Evolutionary conservation across 2,797 vertebrate species (phyloP).

Genomic region (Acanthurus tractus): DNA sequence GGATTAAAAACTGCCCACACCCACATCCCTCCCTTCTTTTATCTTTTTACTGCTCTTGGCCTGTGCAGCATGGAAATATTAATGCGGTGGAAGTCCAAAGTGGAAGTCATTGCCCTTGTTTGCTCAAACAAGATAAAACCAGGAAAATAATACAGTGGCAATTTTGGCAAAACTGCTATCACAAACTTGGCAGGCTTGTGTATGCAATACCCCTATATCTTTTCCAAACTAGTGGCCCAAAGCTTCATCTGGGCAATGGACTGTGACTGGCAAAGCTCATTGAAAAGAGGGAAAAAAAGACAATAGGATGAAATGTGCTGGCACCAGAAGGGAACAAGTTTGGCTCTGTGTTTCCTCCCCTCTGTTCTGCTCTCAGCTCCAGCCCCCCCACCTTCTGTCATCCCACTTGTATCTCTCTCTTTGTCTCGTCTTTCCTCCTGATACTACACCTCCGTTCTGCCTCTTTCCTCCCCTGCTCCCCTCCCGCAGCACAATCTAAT

Average conservation of each 20-base stretch:
- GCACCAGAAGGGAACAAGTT: constrained; percentile 64
- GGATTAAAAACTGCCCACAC: background rate
- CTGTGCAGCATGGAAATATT: constrained; percentile 33
- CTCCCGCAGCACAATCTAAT: constrained; percentile 62
- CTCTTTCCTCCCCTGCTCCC: background rate
- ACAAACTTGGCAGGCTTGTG: constrained; percentile 59
- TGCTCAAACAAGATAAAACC: constrained; percentile 59
- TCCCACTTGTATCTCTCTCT: constrained; percentile 54
- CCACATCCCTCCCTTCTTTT: constrained; percentile 8
- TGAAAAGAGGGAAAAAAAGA: constrained; percentile 50
- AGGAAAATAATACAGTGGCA: constrained; percentile 66
- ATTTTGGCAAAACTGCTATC: constrained; percentile 60
- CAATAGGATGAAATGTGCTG: constrained; percentile 78
- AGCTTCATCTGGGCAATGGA: constrained; percentile 71
- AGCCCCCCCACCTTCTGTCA: constrained; percentile 42
- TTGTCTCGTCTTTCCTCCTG: constrained; percentile 34
- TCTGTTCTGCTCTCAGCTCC: constrained; percentile 57
- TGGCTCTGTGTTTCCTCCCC: constrained; percentile 57
- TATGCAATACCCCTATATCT: constrained; percentile 58
- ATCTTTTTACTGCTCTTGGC: constrained; percentile 29
- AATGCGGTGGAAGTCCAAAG: constrained; percentile 45
- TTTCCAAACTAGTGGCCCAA: constrained; percentile 71
- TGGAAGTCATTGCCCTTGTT: constrained; percentile 57
- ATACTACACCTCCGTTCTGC: constrained; percentile 37
- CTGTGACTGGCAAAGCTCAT: constrained; percentile 65